Conservation (phyloP, 2,113 vertebrate genomes). For the Eonycteris spelaea region DNA sequence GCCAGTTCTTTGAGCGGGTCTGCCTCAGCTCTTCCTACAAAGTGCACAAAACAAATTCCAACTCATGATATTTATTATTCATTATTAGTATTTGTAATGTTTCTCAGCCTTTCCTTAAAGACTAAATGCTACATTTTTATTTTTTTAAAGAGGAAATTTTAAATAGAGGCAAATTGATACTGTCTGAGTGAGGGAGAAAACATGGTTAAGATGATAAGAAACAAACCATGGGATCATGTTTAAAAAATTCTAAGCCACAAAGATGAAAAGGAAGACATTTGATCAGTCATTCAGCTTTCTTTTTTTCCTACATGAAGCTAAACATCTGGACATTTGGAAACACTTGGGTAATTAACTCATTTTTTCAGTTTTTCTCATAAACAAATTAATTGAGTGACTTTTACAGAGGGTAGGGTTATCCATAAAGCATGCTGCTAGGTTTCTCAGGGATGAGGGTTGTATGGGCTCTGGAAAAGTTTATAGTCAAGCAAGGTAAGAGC, state of each 20-base stretch:
- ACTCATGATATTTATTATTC: conserved; percentile 21
- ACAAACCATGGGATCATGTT: not conserved
- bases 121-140: not conserved
- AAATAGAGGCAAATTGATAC: not conserved
- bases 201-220: not conserved
- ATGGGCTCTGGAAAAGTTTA: not conserved
- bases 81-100: conserved; percentile 9
- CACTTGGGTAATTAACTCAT: conserved; percentile 18
- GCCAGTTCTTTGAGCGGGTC: not conserved
- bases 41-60: not conserved
- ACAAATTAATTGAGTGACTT: conserved; percentile 20
- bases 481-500: not conserved
- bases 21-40: not conserved
- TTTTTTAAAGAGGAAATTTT: not conserved
- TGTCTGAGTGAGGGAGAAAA: not conserved
- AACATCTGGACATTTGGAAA: conserved; percentile 50
- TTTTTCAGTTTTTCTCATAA: conserved; percentile 42
- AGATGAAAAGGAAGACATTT: conserved; percentile 35
- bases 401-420: not conserved
- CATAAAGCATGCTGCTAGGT: not conserved
- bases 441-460: not conserved
- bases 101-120: not conserved
- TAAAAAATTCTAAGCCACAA: conserved; percentile 17
- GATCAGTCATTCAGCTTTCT: not conserved
- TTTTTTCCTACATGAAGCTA: not conserved